These are phyloP conservation scores for Metaphire vulgaris DNA, from an alignment of 1,140 invertebrate species.

Conservation along the genomic window DNA sequence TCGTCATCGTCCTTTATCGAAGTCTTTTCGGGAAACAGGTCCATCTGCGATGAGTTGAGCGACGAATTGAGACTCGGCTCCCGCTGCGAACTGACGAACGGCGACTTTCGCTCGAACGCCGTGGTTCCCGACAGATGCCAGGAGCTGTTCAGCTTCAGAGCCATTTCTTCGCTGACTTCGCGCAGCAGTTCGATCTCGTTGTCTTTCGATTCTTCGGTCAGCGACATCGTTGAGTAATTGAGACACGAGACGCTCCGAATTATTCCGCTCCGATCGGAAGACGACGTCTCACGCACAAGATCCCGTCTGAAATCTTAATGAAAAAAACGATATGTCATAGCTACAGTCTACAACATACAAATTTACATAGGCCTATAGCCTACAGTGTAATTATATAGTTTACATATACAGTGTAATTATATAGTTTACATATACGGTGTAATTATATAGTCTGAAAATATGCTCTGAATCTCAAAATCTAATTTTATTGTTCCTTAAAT, in stretches of 20 bases:
- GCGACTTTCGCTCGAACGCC: background rate
- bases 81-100: too few relatives aligned
- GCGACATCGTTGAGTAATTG: background rate
- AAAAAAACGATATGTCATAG: background rate
- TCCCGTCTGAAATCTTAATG: background rate
- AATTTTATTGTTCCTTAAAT: too few relatives aligned
- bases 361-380: background rate
- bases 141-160: background rate
- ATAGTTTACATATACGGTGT: background rate
- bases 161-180: background rate
- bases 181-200: background rate
- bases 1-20: background rate
- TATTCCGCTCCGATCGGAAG: background rate
- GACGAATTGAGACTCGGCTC: background rate
- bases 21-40: background rate
- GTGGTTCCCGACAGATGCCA: background rate
- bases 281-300: background rate
- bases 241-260: background rate
- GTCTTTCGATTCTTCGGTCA: background rate
- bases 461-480: too few relatives aligned
- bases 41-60: background rate
- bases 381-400: background rate
- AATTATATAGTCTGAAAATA: too few relatives aligned
- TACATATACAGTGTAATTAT: background rate
- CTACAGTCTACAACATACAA: background rate